Evolutionary conservation across 2,888 invertebrate genomes (phyloP), one percentile per base, ranked within the genome.

Genomic region (Drosophila anomalata): DNA sequence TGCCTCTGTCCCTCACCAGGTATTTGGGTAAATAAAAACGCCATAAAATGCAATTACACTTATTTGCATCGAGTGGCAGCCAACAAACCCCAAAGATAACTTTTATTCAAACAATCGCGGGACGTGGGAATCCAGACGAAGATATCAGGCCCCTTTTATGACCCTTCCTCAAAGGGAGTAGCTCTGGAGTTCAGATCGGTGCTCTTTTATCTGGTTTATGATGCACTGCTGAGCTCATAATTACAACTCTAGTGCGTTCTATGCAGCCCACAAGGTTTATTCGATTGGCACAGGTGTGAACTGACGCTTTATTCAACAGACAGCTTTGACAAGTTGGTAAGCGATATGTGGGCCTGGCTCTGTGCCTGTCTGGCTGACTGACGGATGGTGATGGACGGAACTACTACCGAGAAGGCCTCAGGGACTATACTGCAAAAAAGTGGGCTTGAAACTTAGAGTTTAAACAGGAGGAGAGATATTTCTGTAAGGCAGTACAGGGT

Each of bases 11-110:
- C 12, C 11, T 20, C 52, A 20, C 47, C 31, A 31, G n/a, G 11
- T 41, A 39, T 39, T 31, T 12, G 14, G 14, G 26, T 36, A 50
- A 57, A 69, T 52, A 59, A 52, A 59, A 11, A 36, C 44, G 46
- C 54, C 71, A 54, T 86, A 72, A 79, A 84, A 65, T 47, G 57
- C 72, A 86, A 86, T 83, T 75, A 79, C 77, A 59, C 60, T 75
- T 77, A 80, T 86, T 86, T 77, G 77, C 83, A 82, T 74, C 54
- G 70, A 56, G 66, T 77, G 80, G 39, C 60, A 50, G 44, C 48
- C 42, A 58, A 63, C 56, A 66, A 70, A 75, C 62, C 73, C 53
- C 68, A 44, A 52, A 58, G 70, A 56, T 76, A 62, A 24, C 70
- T 70, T 39, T 22, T 48, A 53, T 42, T 52, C 44, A 56, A 50